These are phyloP conservation scores for Asbolus verrucosus DNA, from an alignment of 1,140 invertebrate genomes.

Conservation along the genomic window DNA sequence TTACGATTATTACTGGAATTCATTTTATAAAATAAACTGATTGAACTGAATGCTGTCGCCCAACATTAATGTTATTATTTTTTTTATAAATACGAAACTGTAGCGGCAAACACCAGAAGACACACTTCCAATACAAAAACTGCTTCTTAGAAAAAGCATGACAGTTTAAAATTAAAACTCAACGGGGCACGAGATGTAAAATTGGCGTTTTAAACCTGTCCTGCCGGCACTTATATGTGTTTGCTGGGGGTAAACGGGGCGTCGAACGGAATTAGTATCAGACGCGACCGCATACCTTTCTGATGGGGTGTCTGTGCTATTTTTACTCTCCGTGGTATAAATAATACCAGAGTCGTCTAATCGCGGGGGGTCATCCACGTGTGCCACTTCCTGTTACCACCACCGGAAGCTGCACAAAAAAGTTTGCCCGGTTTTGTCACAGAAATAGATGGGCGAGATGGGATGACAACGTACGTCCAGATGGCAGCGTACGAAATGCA, in stretches of 20 bases:
- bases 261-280: slow-evolving; percentile 42
- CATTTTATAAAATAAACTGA: too few relatives aligned
- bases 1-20: too few relatives aligned
- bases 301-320: slow-evolving; percentile 44
- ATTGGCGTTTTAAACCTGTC: slow-evolving; percentile 9
- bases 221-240: slow-evolving; percentile 25
- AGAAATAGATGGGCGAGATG: slow-evolving; percentile 39
- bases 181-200: neutral
- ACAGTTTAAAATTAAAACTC: neutral
- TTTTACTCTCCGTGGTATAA: slow-evolving; percentile 36
- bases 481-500: too few relatives aligned
- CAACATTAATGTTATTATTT: too few relatives aligned
- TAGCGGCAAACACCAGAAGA: too few relatives aligned
- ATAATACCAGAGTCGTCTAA: slow-evolving; percentile 25
- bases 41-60: too few relatives aligned
- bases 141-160: too few relatives aligned
- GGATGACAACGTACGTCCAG: slow-evolving; percentile 5
- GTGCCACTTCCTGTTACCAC: slow-evolving; percentile 55
- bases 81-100: too few relatives aligned
- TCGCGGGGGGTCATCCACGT: slow-evolving; percentile 56
- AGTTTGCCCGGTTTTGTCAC: slow-evolving; percentile 30
- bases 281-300: slow-evolving; percentile 43
- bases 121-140: too few relatives aligned
- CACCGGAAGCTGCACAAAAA: slow-evolving; percentile 44
- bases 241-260: slow-evolving; percentile 39